Evolutionary conservation across 2,113 vertebrate species (phyloP).

Genomic region (Poicephalus meyeri): DNA sequence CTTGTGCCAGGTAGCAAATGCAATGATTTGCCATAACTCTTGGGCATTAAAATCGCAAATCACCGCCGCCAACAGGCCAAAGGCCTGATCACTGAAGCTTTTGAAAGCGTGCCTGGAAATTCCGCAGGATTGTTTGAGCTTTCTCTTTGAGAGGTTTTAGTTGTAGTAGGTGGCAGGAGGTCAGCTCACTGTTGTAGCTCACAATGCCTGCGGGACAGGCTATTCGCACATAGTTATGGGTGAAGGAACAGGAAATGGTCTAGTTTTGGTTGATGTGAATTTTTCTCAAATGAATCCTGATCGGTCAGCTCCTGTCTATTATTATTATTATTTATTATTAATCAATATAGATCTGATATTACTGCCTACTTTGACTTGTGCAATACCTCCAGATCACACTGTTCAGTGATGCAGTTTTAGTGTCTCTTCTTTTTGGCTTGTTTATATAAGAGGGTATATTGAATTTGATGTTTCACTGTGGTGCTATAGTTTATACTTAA

Average conservation of each 20-base stretch:
- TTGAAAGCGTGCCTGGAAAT: background rate
- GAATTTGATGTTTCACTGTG: background rate
- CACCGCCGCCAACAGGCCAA: no score
- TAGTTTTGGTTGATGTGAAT: background rate
- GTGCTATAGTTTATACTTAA: background rate
- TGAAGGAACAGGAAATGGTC: rapidly evolving
- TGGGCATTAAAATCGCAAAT: background rate
- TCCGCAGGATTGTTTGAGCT: background rate
- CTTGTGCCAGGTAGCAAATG: background rate
- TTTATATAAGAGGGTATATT: background rate
- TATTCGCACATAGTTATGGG: rapidly evolving
- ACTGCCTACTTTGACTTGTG: background rate
- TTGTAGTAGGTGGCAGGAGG: background rate
- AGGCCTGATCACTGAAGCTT: background rate
- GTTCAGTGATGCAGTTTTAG: background rate
- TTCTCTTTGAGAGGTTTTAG: background rate
- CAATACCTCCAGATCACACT: background rate
- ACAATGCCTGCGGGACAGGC: rapidly evolving
- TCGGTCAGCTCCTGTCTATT: background rate
- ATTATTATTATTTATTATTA: background rate
- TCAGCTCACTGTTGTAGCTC: background rate
- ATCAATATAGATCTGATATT: background rate
- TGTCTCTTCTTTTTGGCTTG: background rate
- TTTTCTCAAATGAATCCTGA: background rate
- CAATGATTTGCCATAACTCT: background rate